Evolutionary conservation across 2,888 invertebrate species (phyloP).

Genomic region (Apamea crenata): DNA sequence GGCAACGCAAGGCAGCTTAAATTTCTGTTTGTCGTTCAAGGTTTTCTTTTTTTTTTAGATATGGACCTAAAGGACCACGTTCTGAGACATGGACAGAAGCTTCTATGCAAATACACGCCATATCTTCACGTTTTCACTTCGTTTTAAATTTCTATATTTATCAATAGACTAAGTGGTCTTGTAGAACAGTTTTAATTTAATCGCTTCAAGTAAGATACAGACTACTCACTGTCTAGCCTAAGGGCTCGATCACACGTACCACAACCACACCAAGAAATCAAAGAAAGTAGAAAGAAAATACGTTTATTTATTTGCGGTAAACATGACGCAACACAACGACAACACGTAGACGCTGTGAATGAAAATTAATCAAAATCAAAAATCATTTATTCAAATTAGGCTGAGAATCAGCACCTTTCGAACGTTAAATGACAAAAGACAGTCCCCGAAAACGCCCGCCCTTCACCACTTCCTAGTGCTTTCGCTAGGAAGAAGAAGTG

Average conservation of each 20-base stretch:
- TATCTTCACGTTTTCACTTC: not conserved
- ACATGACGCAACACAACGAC: not conserved
- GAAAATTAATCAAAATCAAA: not conserved
- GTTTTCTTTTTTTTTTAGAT: too few relatives aligned
- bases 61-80: not conserved
- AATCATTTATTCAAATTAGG: not conserved
- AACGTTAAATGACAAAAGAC: too few relatives aligned
- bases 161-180: conserved; percentile 28
- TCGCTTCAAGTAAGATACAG: not conserved
- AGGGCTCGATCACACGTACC: not conserved
- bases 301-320: too few relatives aligned
- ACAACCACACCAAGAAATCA: not conserved
- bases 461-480: too few relatives aligned
- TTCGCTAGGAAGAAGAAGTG: too few relatives aligned
- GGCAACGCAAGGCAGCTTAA: too few relatives aligned
- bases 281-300: too few relatives aligned
- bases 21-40: too few relatives aligned
- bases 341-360: not conserved
- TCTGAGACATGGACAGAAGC: not conserved
- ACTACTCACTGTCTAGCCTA: not conserved
- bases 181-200: conserved; percentile 18
- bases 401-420: too few relatives aligned
- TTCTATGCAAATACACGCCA: not conserved
- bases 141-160: conserved; percentile 24
- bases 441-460: too few relatives aligned